Percentiles rank a stretch among this genome's conserved stretches.
Conservation (phyloP, 1,140 invertebrate species). For the Aphaenogaster ashmeadi region DNA sequence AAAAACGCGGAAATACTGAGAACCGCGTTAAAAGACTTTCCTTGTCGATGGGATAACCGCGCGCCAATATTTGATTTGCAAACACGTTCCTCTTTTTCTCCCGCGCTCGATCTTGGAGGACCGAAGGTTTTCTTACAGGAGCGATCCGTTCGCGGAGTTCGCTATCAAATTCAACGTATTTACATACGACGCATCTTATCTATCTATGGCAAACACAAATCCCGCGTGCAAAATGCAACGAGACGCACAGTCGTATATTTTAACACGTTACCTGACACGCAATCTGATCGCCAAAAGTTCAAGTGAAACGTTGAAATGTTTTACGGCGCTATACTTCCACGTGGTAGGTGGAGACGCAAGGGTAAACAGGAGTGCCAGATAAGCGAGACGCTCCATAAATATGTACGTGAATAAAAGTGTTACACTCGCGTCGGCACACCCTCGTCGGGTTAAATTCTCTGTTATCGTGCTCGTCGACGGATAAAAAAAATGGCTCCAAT, state of each 20-base stretch:
- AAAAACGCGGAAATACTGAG: background rate
- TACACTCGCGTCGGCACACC: conserved; percentile 1
- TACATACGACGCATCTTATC: background rate
- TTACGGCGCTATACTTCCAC: background rate
- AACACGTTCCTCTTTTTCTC: background rate
- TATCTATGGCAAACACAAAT: conserved; percentile 19
- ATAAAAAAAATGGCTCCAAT: background rate
- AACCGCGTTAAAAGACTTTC: background rate
- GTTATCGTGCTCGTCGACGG: conserved; percentile 11
- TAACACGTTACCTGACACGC: background rate
- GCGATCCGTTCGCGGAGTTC: background rate
- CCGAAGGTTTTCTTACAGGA: background rate
- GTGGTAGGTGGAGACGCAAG: conserved; percentile 21
- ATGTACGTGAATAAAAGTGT: conserved; percentile 33
- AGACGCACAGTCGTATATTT: background rate
- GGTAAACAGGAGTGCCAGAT: conserved; percentile 48
- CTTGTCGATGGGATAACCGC: background rate
- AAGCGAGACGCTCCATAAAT: conserved; percentile 48
- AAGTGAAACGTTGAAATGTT: conserved; percentile 50
- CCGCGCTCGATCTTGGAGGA: background rate
- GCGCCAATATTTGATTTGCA: background rate
- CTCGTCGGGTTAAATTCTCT: conserved; percentile 10
- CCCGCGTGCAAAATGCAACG: background rate
- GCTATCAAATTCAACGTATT: background rate
- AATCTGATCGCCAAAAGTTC: conserved; percentile 43